A percentile compares a stretch with the other conserved stretches of the same genome.
Evolutionary conservation across 2,888 invertebrate species (phyloP).

Genomic region (Drosophila niveifrons): DNA sequence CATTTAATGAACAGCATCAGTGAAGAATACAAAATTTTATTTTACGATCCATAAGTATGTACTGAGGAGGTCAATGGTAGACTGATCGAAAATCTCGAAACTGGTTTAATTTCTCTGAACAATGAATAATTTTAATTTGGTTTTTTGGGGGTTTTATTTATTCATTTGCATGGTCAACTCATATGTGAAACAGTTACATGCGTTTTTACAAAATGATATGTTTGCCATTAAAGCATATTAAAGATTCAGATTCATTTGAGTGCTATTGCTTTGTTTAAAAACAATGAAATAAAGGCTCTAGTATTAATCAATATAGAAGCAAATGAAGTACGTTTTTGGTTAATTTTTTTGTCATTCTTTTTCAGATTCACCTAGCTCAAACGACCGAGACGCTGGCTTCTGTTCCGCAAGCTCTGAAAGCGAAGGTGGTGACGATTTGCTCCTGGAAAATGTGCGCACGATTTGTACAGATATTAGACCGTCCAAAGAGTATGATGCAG

Average conservation of each 20-base stretch:
- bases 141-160: slow-evolving; percentile 34
- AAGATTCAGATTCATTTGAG: slow-evolving; percentile 11
- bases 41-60: slow-evolving; percentile 38
- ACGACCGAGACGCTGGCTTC: slow-evolving; percentile 89
- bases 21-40: slow-evolving; percentile 27
- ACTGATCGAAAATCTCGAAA: slow-evolving; percentile 44
- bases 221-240: neutral
- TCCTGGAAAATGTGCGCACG: slow-evolving; percentile 84
- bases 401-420: slow-evolving; percentile 87
- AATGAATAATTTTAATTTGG: slow-evolving; percentile 56
- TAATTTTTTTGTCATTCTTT: slow-evolving; percentile 25
- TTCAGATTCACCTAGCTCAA: slow-evolving; percentile 84
- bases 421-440: slow-evolving; percentile 88
- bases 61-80: slow-evolving; percentile 72
- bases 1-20: slow-evolving; percentile 22
- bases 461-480: slow-evolving; percentile 87
- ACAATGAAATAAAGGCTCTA: too few relatives aligned
- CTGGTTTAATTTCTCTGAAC: slow-evolving; percentile 65
- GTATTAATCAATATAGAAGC: too few relatives aligned
- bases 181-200: slow-evolving; percentile 45
- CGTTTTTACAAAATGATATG: slow-evolving; percentile 22
- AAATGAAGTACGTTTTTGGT: slow-evolving; percentile 13
- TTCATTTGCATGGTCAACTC: slow-evolving; percentile 2
- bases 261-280: too few relatives aligned
- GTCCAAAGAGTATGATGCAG: slow-evolving; percentile 88